A percentile compares a stretch with the other conserved stretches of the same genome.
Conservation (phyloP, 2,888 invertebrate genomes). For the Actias luna region DNA sequence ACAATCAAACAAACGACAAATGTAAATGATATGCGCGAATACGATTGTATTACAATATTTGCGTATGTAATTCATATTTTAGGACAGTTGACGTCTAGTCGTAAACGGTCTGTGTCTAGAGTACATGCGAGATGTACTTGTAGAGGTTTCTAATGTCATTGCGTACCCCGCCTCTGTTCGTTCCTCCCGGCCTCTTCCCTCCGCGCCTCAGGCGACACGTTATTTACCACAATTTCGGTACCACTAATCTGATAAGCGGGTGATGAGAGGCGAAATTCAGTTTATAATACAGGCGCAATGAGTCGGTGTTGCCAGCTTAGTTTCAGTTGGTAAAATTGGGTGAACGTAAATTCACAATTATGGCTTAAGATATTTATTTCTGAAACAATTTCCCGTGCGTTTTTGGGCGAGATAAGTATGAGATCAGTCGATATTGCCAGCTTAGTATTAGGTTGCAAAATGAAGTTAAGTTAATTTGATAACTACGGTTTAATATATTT, state of each 20-base stretch:
- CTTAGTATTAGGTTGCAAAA: no score
- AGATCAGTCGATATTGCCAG: no score
- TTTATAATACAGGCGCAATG: conserved; percentile 31
- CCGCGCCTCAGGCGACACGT: conserved; percentile 26
- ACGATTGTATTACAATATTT: not conserved
- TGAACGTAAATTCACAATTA: not conserved
- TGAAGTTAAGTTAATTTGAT: no score
- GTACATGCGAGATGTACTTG: not conserved
- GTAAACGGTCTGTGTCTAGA: not conserved
- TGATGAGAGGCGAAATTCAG: conserved; percentile 48
- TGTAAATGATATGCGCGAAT: no score
- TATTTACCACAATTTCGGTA: conserved; percentile 40
- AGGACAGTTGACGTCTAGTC: not conserved
- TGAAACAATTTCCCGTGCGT: no score
- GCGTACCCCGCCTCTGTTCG: conserved; percentile 27
- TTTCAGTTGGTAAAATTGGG: not conserved
- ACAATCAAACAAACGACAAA: no score
- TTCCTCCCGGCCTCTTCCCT: conserved; percentile 19
- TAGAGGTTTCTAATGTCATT: conserved; percentile 28
- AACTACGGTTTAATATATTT: no score
- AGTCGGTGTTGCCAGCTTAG: not conserved
- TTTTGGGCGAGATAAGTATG: no score
- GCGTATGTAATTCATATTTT: not conserved
- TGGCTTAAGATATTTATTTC: not conserved
- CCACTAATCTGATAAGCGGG: conserved; percentile 57